phyloP scores from a whole-genome alignment of 2,888 invertebrate genomes.

The Rhyacophila evoluta region DNA sequence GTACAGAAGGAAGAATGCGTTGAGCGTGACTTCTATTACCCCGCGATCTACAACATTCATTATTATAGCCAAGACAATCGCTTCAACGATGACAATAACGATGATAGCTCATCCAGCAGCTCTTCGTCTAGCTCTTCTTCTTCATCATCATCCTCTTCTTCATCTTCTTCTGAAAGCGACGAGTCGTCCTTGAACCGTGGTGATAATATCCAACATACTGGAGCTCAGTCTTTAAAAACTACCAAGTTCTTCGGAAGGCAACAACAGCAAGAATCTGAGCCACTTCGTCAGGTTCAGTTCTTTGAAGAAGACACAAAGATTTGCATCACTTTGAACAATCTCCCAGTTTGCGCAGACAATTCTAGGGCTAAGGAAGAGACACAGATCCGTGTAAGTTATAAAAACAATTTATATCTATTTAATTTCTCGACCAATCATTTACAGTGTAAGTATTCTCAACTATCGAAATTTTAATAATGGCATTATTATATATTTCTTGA shows the following conservation, averaged over 20 bases:
- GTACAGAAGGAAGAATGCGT: slow-evolving; percentile 57
- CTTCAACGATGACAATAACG: slow-evolving; percentile 36
- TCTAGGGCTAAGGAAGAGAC: slow-evolving; percentile 55
- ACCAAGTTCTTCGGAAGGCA: slow-evolving; percentile 56
- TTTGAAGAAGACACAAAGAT: slow-evolving; percentile 68
- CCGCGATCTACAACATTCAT: slow-evolving; percentile 23
- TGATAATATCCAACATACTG: no score
- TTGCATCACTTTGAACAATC: slow-evolving; percentile 72
- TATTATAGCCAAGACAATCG: slow-evolving; percentile 44
- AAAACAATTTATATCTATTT: no score
- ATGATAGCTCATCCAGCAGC: slow-evolving; percentile 31
- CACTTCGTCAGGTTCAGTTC: slow-evolving; percentile 66
- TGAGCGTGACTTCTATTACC: neutral
- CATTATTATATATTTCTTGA: neutral
- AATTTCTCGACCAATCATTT: no score
- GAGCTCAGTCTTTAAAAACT: slow-evolving; percentile 27
- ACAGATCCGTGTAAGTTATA: slow-evolving; percentile 36
- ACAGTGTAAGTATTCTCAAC: no score
- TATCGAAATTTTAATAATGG: neutral
- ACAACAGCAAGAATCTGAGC: slow-evolving; percentile 27
- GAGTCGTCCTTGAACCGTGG: no score
- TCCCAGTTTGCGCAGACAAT: slow-evolving; percentile 68
- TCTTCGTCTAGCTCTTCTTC: slow-evolving; percentile 41
- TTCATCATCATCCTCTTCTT: slow-evolving; percentile 53
- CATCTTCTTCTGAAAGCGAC: slow-evolving; percentile 52